Evolutionary conservation across 2,888 invertebrate genomes (phyloP).

Genomic region (Caenorhabditis sinica): DNA sequence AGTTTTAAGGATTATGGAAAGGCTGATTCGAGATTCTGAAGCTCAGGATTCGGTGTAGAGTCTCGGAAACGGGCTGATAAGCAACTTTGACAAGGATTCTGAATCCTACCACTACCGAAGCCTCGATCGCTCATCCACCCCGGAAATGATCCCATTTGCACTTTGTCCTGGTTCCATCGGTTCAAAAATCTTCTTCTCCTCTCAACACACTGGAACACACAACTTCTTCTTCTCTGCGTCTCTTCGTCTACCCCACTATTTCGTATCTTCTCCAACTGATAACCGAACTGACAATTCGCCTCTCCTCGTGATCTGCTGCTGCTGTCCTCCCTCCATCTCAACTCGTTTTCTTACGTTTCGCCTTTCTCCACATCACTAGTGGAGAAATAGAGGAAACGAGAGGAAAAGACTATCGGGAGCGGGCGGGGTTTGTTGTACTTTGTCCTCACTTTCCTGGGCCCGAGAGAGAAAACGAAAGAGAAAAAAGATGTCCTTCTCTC

Average conservation of each 20-base stretch:
- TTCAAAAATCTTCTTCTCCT: slow-evolving; percentile 15
- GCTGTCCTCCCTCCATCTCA: background rate
- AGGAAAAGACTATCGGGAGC: background rate
- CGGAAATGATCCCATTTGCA: background rate
- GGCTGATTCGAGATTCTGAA: no score
- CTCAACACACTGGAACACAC: slow-evolving; percentile 15
- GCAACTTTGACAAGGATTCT: no score
- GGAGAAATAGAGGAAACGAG: slow-evolving; percentile 6
- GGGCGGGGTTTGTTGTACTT: slow-evolving; percentile 53
- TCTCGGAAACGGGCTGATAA: no score
- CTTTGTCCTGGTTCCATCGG: slow-evolving; percentile 30
- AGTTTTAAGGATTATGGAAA: no score
- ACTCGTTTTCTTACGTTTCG: slow-evolving; percentile 49
- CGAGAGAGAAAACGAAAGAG: no score
- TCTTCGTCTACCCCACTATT: slow-evolving; percentile 25
- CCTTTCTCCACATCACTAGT: background rate
- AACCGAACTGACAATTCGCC: slow-evolving; percentile 16
- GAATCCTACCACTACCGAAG: no score
- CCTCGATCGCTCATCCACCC: background rate
- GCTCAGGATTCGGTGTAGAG: no score
- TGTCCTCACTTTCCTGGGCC: slow-evolving; percentile 21
- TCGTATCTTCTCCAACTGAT: slow-evolving; percentile 8
- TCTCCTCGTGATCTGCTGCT: slow-evolving; percentile 43
- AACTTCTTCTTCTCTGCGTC: slow-evolving; percentile 12
- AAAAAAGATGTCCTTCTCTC: background rate